A percentile compares a stretch with the other conserved stretches of the same genome.
Conservation (phyloP, 2,113 vertebrate genomes). For the Delphinus delphis region DNA sequence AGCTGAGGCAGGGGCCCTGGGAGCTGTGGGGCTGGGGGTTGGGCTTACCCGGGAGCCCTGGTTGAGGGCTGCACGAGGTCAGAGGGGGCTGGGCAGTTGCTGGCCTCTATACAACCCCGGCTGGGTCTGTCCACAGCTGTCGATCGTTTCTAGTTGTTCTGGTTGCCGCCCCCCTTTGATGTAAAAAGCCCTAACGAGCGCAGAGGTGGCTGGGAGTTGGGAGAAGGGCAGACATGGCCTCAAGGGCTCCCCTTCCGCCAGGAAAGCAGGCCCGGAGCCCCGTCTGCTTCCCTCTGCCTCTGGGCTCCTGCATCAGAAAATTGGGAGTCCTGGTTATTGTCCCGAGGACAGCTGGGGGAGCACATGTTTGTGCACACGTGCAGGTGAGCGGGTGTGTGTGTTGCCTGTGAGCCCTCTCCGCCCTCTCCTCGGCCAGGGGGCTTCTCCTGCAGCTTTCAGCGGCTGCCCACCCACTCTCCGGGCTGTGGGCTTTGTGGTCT, state of each 20-base stretch:
- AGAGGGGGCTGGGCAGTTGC: not conserved
- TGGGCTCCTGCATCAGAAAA: not conserved
- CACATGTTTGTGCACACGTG: fast-evolving
- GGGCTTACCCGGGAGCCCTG: not conserved
- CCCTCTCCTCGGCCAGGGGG: not conserved
- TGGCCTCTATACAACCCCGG: not conserved
- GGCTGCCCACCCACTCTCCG: not conserved
- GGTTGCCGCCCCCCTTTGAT: not conserved
- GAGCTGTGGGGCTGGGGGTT: too few relatives aligned
- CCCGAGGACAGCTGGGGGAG: not conserved
- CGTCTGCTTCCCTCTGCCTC: not conserved
- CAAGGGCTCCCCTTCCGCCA: not conserved
- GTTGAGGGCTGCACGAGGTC: fast-evolving
- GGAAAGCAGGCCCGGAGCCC: not conserved
- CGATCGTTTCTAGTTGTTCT: not conserved
- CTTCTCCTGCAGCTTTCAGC: not conserved
- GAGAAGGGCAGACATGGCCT: not conserved
- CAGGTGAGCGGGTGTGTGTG: not conserved
- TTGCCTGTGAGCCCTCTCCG: not conserved
- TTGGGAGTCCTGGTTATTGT: not conserved
- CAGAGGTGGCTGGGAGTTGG: not conserved
- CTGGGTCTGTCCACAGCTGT: not conserved
- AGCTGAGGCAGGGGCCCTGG: not conserved
- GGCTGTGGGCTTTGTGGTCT: not conserved
- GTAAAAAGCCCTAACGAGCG: not conserved